Conservation (phyloP, 2,797 vertebrate genomes). For the Valencia hispanica region DNA sequence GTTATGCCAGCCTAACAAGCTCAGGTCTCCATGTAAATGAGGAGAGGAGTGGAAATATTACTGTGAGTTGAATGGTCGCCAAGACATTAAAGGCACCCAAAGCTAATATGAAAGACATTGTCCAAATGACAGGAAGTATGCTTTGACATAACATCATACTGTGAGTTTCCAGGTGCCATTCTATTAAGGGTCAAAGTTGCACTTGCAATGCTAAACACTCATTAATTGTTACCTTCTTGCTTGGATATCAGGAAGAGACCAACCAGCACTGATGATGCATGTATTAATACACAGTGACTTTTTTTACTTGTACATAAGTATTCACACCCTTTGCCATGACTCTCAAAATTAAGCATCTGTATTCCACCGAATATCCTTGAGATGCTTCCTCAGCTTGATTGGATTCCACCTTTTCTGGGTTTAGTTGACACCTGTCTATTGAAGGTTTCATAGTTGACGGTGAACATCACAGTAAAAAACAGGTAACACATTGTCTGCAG, state of each 20-base stretch:
- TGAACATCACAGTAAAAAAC: neutral
- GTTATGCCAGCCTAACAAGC: slow-evolving; percentile 11
- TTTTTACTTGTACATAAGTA: neutral
- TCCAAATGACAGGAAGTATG: neutral
- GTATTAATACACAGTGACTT: neutral
- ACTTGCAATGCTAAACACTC: too few species aligned
- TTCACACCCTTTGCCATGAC: neutral
- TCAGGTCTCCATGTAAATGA: slow-evolving; percentile 3
- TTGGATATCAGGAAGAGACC: neutral
- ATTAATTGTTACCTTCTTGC: neutral
- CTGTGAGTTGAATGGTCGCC: neutral
- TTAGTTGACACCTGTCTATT: neutral
- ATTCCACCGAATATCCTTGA: neutral
- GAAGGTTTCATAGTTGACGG: neutral
- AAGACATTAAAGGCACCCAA: neutral
- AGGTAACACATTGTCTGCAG: neutral
- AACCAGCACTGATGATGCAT: neutral
- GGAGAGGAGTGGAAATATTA: neutral
- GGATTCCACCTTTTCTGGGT: neutral
- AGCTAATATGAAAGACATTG: neutral
- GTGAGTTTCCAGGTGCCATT: neutral
- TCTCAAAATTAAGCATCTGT: neutral
- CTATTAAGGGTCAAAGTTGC: neutral
- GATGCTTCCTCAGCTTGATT: neutral
- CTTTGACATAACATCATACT: neutral